Percentiles rank a stretch among this genome's conserved stretches.
Conservation (phyloP, 2,113 vertebrate genomes). For the Prunella himalayana region DNA sequence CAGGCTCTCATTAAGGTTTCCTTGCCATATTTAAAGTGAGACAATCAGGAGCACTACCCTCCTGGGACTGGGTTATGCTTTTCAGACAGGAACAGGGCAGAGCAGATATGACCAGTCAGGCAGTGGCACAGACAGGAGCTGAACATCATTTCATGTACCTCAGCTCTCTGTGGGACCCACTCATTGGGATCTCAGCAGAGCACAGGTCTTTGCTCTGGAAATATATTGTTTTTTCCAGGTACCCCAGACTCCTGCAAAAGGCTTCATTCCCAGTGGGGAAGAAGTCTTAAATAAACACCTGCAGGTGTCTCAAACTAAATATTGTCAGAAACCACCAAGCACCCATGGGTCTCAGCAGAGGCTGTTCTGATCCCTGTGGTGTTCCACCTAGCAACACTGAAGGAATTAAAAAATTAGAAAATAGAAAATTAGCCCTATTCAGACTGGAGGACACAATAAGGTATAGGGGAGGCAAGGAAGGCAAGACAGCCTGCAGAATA, state of each 20-base stretch:
- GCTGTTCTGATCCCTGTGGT: neutral
- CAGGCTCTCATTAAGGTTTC: neutral
- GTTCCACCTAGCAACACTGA: neutral
- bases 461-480: neutral
- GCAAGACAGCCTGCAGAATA: neutral
- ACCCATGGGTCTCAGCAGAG: neutral
- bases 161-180: rapidly evolving
- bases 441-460: neutral
- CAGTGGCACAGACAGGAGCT: neutral
- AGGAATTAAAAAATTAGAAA: neutral
- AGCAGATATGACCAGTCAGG: neutral
- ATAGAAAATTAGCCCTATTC: neutral
- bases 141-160: neutral
- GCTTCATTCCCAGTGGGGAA: neutral
- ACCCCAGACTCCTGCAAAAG: neutral
- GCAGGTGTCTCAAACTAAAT: neutral
- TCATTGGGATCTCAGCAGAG: rapidly evolving
- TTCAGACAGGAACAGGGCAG: neutral
- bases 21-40: neutral
- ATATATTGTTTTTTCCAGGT: neutral
- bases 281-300: neutral
- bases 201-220: neutral
- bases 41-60: neutral
- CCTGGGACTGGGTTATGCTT: neutral
- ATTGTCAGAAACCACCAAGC: rapidly evolving